These are phyloP conservation scores for Mesitornis unicolor DNA, from an alignment of 2,113 vertebrate species.

Conservation along the genomic window DNA sequence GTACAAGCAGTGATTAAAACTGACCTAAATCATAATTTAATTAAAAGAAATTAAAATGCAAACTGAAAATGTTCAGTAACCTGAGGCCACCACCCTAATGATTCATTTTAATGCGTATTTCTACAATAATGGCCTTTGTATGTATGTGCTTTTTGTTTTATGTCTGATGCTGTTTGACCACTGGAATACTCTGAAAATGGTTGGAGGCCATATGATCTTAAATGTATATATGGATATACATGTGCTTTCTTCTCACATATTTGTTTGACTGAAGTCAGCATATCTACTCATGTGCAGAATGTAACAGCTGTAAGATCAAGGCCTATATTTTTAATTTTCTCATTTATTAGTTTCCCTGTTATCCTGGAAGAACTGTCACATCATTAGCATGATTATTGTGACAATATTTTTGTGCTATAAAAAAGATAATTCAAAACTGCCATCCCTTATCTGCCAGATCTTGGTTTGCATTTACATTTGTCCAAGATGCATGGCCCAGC, in stretches of 20 bases:
- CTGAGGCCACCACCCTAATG: conserved; percentile 39
- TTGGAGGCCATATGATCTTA: neutral
- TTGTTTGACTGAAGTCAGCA: neutral
- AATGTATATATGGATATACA: neutral
- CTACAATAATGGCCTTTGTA: neutral
- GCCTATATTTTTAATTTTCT: conserved; percentile 1
- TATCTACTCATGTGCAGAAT: neutral
- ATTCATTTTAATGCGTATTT: conserved; percentile 41
- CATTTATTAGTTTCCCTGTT: conserved; percentile 21
- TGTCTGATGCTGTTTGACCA: neutral
- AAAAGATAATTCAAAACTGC: neutral
- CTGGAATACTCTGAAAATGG: neutral
- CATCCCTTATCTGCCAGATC: neutral
- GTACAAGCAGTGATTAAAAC: conserved; percentile 62
- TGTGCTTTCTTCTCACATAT: neutral
- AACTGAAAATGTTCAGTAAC: conserved; percentile 24
- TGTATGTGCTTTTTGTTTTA: conserved; percentile 1
- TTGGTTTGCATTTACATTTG: neutral
- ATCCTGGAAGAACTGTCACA: neutral
- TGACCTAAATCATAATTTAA: conserved; percentile 66
- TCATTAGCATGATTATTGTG: neutral
- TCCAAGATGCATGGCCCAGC: neutral
- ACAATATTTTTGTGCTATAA: neutral
- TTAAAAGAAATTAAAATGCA: conserved; percentile 62
- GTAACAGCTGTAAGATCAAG: conserved; percentile 17